Evolutionary conservation across 2,113 vertebrate species (phyloP).

Genomic region (Ptyas mucosa): DNA sequence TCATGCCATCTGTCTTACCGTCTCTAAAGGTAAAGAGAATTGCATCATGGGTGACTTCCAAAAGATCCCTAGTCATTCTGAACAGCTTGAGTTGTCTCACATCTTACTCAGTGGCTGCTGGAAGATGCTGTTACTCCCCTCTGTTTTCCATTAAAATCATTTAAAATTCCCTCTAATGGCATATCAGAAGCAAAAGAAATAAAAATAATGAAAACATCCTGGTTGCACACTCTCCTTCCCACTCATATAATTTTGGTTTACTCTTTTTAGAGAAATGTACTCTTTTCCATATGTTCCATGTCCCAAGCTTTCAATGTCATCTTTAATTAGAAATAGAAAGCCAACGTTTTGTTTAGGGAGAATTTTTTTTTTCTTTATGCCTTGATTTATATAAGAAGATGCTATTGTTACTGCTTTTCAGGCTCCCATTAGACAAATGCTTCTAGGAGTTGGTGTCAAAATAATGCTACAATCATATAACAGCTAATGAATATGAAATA

Average conservation of each 20-base stretch:
- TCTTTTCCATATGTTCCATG: constrained; percentile 57
- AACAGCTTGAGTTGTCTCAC: constrained; percentile 68
- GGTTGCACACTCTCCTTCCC: constrained; percentile 32
- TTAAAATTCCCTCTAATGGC: constrained; percentile 50
- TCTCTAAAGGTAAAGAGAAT: constrained; percentile 64
- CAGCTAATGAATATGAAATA: constrained; percentile 58
- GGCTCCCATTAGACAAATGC: constrained; percentile 50
- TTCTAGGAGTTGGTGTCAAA: constrained; percentile 48
- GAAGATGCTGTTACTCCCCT: constrained; percentile 53
- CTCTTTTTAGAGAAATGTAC: constrained; percentile 46
- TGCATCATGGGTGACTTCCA: constrained; percentile 56
- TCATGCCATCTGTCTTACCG: constrained; percentile 67
- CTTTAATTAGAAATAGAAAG: constrained; percentile 60
- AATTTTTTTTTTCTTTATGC: neutral
- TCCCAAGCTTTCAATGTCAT: constrained; percentile 50
- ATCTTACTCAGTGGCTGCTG: constrained; percentile 53
- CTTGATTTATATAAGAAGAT: constrained; percentile 53
- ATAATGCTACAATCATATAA: constrained; percentile 44
- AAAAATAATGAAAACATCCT: constrained; percentile 37
- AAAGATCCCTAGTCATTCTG: constrained; percentile 64
- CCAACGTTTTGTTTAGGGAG: neutral
- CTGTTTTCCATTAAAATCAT: constrained; percentile 31
- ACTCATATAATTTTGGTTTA: constrained; percentile 46
- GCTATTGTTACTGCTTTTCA: constrained; percentile 22
- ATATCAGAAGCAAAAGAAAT: constrained; percentile 52